Percentiles rank a stretch among this genome's conserved stretches.
These are phyloP conservation scores for Ceyx erithaca DNA, from an alignment of 2,797 vertebrate genomes.

Conservation along the genomic window DNA sequence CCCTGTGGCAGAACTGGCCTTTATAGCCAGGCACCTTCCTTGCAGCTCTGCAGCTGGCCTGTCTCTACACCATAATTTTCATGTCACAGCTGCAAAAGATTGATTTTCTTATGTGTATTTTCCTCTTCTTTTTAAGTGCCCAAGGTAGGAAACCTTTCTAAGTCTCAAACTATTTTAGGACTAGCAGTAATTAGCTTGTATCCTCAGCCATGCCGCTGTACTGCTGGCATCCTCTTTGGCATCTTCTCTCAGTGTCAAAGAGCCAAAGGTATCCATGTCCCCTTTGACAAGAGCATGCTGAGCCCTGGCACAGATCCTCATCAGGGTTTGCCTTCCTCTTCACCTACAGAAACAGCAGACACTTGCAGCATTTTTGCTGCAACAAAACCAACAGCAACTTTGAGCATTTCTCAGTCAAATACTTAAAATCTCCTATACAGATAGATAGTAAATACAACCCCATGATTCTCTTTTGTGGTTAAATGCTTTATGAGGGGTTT, in stretches of 20 bases:
- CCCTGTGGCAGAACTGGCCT: not conserved
- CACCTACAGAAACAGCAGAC: not conserved
- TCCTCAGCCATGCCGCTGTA: not conserved
- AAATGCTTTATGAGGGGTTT: not conserved
- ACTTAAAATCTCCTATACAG: not conserved
- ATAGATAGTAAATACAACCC: not conserved
- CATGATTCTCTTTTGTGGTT: not conserved
- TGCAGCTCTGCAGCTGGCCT: not conserved
- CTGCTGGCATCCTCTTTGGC: not conserved
- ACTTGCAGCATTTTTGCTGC: not conserved
- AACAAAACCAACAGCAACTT: not conserved
- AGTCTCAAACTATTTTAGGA: not conserved
- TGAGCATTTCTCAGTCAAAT: not conserved
- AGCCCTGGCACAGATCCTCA: not conserved
- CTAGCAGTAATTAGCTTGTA: not conserved
- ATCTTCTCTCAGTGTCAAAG: not conserved
- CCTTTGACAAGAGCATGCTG: not conserved
- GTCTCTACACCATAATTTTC: not conserved
- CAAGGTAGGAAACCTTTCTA: fast-evolving
- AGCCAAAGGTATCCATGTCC: not conserved
- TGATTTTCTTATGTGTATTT: fast-evolving
- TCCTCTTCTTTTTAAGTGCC: not conserved
- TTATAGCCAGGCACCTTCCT: not conserved
- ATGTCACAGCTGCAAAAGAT: not conserved
- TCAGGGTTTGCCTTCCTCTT: not conserved